These are phyloP conservation scores for Leptodirus hochenwartii DNA, from an alignment of 2,888 invertebrate genomes.

Conservation along the genomic window DNA sequence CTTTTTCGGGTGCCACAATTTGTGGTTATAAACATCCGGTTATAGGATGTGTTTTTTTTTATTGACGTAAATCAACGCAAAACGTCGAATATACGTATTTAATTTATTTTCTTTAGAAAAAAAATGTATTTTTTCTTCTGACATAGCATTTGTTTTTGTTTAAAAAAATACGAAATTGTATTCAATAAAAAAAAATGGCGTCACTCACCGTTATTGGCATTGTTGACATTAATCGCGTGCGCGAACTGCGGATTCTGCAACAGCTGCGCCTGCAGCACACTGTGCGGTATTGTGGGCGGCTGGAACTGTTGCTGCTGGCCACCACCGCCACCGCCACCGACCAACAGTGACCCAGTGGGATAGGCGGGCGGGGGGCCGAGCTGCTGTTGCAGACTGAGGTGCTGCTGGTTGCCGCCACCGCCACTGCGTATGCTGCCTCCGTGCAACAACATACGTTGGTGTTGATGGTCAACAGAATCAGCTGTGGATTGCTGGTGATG, in stretches of 20 bases:
- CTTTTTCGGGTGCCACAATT: too few species aligned
- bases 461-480: slow-evolving; percentile 14
- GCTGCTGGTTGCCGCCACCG: slow-evolving; percentile 30
- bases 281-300: slow-evolving; percentile 21
- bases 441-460: slow-evolving; percentile 12
- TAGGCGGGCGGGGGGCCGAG: slow-evolving; percentile 26
- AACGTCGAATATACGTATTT: too few species aligned
- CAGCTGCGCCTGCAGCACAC: slow-evolving; percentile 34
- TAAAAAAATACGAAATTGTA: neutral
- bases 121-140: too few species aligned
- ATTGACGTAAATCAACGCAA: too few species aligned
- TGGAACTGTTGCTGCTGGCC: too few species aligned
- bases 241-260: slow-evolving; percentile 33
- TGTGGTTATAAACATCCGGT: too few species aligned
- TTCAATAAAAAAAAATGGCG: too few species aligned
- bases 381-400: too few species aligned
- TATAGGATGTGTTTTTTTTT: too few species aligned
- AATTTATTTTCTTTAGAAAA: too few species aligned
- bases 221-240: slow-evolving; percentile 21
- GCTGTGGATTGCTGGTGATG: slow-evolving; percentile 20
- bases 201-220: slow-evolving; percentile 29
- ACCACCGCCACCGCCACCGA: too few species aligned
- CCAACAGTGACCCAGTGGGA: slow-evolving; percentile 25
- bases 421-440: neutral
- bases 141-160: slow-evolving; percentile 10